Evolutionary conservation across 2,888 invertebrate genomes (phyloP).

Genomic region (Agonum fuliginosum): DNA sequence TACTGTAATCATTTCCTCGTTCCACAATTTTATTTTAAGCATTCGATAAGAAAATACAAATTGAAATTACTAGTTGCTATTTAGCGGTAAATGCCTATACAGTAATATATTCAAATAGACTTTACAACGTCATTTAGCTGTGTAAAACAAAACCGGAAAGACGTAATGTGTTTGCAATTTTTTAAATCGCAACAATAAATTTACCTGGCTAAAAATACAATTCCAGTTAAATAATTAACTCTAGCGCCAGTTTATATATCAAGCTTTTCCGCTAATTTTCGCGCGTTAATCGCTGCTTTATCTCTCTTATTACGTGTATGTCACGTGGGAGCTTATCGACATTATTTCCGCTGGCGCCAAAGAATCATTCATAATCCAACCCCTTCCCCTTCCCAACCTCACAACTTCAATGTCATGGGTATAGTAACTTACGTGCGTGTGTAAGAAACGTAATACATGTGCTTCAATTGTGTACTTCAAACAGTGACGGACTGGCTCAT

Average conservation of each 20-base stretch:
- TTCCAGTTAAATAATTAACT: conserved; percentile 15
- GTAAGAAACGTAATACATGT: background rate
- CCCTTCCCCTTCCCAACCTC: background rate
- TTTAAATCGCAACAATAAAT: conserved; percentile 4
- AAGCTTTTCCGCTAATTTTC: conserved; percentile 14
- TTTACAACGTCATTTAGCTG: no score
- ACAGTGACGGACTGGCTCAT: no score
- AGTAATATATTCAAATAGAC: no score
- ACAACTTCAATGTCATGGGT: background rate
- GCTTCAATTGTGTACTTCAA: background rate
- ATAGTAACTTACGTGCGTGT: background rate
- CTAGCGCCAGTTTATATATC: background rate
- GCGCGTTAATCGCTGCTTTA: background rate
- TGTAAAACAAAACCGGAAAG: background rate
- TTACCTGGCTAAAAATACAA: background rate
- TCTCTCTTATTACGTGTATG: background rate
- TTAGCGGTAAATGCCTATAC: no score
- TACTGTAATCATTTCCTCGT: background rate
- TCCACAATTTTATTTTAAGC: background rate
- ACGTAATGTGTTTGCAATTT: background rate
- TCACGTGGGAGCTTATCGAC: conserved; percentile 25
- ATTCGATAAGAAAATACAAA: background rate
- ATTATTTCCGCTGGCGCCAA: conserved; percentile 23
- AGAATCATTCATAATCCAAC: conserved; percentile 27
- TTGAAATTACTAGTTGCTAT: background rate